These are phyloP conservation scores for Calonectris borealis DNA, from an alignment of 2,113 vertebrate species.

Conservation along the genomic window DNA sequence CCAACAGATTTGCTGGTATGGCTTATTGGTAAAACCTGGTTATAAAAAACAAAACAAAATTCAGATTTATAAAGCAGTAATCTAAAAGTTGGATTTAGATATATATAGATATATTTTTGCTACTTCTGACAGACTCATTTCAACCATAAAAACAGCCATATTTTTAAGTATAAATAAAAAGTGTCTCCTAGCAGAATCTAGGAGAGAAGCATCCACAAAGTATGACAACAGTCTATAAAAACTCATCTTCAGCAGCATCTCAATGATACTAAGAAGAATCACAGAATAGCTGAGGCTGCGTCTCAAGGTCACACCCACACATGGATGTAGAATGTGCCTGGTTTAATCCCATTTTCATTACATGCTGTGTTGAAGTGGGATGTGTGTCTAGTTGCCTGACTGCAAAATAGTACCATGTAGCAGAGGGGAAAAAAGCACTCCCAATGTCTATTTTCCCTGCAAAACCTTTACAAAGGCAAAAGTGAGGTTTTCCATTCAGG, in stretches of 20 bases:
- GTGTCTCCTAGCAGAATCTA: neutral
- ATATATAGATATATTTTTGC: neutral
- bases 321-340: neutral
- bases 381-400: neutral
- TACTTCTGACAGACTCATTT: neutral
- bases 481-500: neutral
- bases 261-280: neutral
- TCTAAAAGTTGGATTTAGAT: neutral
- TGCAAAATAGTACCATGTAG: neutral
- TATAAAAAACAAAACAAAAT: neutral
- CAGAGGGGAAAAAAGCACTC: neutral
- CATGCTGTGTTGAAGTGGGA: neutral
- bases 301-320: neutral
- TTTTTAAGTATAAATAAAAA: neutral
- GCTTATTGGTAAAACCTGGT: neutral
- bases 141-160: neutral
- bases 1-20: neutral
- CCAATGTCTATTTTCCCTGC: accelerated
- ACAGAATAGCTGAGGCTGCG: neutral
- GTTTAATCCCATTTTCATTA: neutral
- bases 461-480: neutral
- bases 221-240: neutral
- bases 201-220: neutral
- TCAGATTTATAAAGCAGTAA: neutral
- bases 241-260: neutral